Evolutionary conservation across 2,888 invertebrate genomes (phyloP).

Genomic region (Pasiphila rectangulata): DNA sequence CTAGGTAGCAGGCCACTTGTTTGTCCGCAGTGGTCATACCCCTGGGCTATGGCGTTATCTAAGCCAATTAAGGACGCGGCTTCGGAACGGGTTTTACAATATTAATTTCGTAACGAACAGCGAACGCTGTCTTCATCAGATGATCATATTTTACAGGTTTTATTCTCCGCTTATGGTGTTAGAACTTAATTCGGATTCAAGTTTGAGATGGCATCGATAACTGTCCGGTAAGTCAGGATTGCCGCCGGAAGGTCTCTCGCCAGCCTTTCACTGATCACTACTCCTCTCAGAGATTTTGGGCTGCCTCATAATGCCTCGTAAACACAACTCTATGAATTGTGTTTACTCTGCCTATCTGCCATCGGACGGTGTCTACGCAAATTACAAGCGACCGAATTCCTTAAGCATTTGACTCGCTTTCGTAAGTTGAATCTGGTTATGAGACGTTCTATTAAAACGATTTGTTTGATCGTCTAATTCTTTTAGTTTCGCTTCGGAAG

Average conservation of each 20-base stretch:
- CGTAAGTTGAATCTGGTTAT: not conserved
- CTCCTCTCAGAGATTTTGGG: constrained; percentile 2
- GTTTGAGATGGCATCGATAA: constrained; percentile 44
- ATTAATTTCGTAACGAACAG: constrained; percentile 42
- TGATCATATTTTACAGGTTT: constrained; percentile 52
- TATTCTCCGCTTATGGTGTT: constrained; percentile 46
- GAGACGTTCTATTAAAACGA: constrained; percentile 3
- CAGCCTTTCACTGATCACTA: constrained; percentile 39
- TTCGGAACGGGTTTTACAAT: constrained; percentile 43
- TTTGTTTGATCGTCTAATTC: constrained; percentile 23
- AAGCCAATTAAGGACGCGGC: constrained; percentile 49
- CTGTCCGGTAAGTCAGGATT: constrained; percentile 57
- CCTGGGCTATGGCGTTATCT: constrained; percentile 37
- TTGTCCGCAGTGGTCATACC: constrained; percentile 37
- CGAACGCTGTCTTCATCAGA: constrained; percentile 37
- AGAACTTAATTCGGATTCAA: constrained; percentile 53
- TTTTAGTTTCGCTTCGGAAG: constrained; percentile 31
- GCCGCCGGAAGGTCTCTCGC: constrained; percentile 43
- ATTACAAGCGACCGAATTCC: too few relatives aligned
- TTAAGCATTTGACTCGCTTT: not conserved
- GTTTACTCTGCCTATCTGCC: too few relatives aligned
- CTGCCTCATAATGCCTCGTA: constrained; percentile 8
- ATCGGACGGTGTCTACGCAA: constrained; percentile 32
- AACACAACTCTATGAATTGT: constrained; percentile 17
- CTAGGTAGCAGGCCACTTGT: constrained; percentile 27